Evolutionary conservation across 2,113 vertebrate species (phyloP).

Genomic region (Cheilinus undulatus): DNA sequence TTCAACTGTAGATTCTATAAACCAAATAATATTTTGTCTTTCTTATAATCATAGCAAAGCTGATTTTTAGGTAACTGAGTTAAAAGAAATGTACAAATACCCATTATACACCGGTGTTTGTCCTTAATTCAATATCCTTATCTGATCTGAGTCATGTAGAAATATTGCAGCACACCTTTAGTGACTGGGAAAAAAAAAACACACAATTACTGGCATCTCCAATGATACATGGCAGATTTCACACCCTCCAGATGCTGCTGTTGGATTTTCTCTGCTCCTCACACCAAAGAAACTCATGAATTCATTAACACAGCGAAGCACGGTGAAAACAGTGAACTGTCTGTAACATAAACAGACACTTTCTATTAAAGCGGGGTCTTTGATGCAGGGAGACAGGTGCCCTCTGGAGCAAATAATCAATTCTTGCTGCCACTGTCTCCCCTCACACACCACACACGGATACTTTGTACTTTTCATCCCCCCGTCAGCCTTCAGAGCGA

Average conservation of each 20-base stretch:
- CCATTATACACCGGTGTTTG: no score
- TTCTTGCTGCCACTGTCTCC: conserved; percentile 5
- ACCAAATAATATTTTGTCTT: background rate
- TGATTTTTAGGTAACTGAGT: background rate
- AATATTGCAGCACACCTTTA: background rate
- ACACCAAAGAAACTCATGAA: background rate
- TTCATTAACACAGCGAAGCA: conserved; percentile 26
- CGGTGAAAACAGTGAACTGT: background rate
- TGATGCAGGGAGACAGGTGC: conserved; percentile 56
- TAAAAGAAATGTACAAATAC: background rate
- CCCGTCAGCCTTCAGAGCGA: conserved; percentile 51
- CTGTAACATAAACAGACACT: conserved; percentile 34
- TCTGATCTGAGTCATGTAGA: no score
- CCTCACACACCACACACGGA: conserved; percentile 35
- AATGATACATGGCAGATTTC: conserved; percentile 10
- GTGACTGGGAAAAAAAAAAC: conserved; percentile 1
- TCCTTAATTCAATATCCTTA: no score
- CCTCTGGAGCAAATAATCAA: conserved; percentile 43
- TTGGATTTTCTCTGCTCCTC: conserved; percentile 1
- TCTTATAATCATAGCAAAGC: background rate
- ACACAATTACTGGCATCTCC: background rate
- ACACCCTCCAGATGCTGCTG: conserved; percentile 4
- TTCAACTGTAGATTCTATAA: no score
- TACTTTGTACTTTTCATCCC: conserved; percentile 42
- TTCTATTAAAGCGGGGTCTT: conserved; percentile 36